phyloP scores from a whole-genome alignment of 2,797 vertebrate genomes.

The Heterohyrax brucei region DNA sequence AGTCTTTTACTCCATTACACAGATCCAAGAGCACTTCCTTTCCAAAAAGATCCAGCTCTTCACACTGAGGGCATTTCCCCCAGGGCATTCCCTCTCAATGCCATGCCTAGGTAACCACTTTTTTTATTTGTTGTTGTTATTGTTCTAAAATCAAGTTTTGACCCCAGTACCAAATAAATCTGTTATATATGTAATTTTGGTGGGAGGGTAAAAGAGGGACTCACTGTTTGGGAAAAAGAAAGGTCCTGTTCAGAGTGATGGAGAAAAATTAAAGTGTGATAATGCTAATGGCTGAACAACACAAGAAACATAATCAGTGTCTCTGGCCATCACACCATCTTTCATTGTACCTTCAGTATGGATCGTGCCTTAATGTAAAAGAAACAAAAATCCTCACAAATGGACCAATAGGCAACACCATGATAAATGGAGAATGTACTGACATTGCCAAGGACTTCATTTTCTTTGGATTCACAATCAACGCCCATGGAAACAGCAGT shows the following conservation, averaged over 20 bases:
- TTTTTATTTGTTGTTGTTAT: background rate
- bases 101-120: background rate
- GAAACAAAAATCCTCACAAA: too few species aligned
- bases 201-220: background rate
- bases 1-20: constrained; percentile 10
- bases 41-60: background rate
- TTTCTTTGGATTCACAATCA: too few species aligned
- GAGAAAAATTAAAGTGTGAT: background rate
- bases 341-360: too few species aligned
- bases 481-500: too few species aligned
- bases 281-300: background rate
- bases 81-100: background rate
- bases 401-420: too few species aligned
- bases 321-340: background rate
- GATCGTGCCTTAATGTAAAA: too few species aligned
- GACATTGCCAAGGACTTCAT: too few species aligned
- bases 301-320: background rate
- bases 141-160: constrained; percentile 40
- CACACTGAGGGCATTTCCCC: background rate
- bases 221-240: background rate
- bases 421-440: too few species aligned
- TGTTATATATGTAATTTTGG: background rate
- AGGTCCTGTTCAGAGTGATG: background rate
- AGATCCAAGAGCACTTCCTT: background rate
- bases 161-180: background rate